A percentile compares a stretch with the other conserved stretches of the same genome.
Conservation (phyloP, 2,113 vertebrate species). For the Microcebus ravelobensis region DNA sequence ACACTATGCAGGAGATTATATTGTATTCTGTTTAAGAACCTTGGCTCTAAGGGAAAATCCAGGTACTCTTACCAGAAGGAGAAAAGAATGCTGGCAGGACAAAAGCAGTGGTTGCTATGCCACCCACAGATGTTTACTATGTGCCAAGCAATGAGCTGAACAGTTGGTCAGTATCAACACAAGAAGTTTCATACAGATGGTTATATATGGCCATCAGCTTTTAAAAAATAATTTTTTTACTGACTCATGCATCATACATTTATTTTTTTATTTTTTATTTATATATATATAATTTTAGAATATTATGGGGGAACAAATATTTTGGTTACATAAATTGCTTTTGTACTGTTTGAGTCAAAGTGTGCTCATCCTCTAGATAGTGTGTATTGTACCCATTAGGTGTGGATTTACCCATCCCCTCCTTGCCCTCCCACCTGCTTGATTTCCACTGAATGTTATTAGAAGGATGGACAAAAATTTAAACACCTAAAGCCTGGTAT, state of each 20-base stretch:
- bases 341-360: too few species aligned
- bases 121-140: too few species aligned
- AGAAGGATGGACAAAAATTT: background rate
- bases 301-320: too few species aligned
- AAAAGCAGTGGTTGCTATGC: background rate
- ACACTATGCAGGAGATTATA: background rate
- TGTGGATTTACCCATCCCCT: too few species aligned
- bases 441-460: too few species aligned
- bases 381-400: too few species aligned
- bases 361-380: too few species aligned
- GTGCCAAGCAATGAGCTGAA: background rate
- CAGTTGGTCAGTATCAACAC: background rate
- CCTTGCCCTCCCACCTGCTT: too few species aligned
- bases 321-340: too few species aligned
- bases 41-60: background rate
- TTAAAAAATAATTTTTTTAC: background rate
- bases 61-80: background rate
- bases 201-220: too few species aligned
- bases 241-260: background rate
- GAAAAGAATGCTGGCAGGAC: background rate
- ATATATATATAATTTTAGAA: too few species aligned
- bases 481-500: background rate
- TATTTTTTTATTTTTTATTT: background rate
- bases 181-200: background rate
- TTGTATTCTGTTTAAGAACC: background rate